Evolutionary conservation across 2,113 vertebrate genomes (phyloP).

Genomic region (Trachemys scripta): DNA sequence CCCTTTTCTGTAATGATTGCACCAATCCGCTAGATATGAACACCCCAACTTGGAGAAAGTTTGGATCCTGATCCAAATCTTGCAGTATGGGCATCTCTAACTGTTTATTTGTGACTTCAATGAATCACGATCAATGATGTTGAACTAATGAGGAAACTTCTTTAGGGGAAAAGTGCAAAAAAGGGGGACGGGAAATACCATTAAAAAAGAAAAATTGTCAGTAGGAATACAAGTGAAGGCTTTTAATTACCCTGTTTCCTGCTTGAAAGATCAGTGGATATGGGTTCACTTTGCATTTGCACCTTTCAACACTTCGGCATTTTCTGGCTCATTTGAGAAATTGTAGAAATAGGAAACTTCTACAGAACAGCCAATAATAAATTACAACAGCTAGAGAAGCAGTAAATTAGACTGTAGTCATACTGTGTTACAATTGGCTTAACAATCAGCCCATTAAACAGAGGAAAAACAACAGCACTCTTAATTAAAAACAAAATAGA

Average conservation of each 20-base stretch:
- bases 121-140: not conserved
- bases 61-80: constrained; percentile 63
- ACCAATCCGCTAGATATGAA: not conserved
- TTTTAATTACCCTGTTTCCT: not conserved
- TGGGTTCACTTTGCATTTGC: constrained; percentile 4
- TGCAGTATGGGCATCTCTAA: constrained; percentile 55
- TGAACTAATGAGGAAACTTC: not conserved
- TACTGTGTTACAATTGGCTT: not conserved
- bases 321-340: constrained; percentile 1
- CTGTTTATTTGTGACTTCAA: constrained; percentile 45
- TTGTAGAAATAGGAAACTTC: not conserved
- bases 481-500: not conserved
- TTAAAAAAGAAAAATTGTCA: not conserved
- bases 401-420: not conserved
- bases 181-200: not conserved
- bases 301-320: not conserved
- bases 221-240: not conserved
- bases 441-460: not conserved
- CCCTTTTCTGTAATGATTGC: not conserved
- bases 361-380: not conserved
- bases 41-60: constrained; percentile 42
- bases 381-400: not conserved
- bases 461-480: not conserved
- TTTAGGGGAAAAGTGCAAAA: not conserved
- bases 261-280: not conserved